Evolutionary conservation across 1,140 invertebrate genomes (phyloP).

Genomic region (Gryllus bimaculatus): DNA sequence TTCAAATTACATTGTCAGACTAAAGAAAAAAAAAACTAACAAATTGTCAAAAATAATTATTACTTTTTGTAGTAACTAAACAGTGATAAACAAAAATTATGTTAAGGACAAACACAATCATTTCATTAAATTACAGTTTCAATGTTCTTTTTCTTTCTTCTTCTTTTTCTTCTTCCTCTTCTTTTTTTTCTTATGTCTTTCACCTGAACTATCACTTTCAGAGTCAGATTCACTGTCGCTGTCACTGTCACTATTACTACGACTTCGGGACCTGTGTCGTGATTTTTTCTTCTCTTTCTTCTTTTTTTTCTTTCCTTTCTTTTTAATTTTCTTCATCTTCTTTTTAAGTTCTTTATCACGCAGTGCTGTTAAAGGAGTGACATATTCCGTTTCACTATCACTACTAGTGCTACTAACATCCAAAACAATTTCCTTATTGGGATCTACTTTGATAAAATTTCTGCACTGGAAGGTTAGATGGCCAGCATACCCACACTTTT

Average conservation of each 20-base stretch:
- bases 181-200: background rate
- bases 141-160: background rate
- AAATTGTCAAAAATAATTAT: no score
- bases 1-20: no score
- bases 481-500: constrained; percentile 89
- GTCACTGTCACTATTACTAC: background rate
- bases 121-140: background rate
- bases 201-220: background rate
- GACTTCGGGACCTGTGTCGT: background rate
- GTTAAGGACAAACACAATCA: no score
- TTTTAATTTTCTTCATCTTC: constrained; percentile 45
- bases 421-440: constrained; percentile 80
- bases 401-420: constrained; percentile 94
- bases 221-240: background rate
- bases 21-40: no score
- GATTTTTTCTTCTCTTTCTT: constrained; percentile 36
- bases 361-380: constrained; percentile 70
- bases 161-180: background rate
- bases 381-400: constrained; percentile 70
- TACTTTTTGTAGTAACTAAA: no score
- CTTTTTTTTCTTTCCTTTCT: constrained; percentile 40
- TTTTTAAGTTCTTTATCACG: constrained; percentile 63
- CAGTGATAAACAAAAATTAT: no score
- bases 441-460: constrained; percentile 88
- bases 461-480: constrained; percentile 93